A percentile compares a stretch with the other conserved stretches of the same genome.
These are phyloP conservation scores for Masnerella sp. DNA, from an alignment of 2,888 invertebrate genomes.

Conservation along the genomic window DNA sequence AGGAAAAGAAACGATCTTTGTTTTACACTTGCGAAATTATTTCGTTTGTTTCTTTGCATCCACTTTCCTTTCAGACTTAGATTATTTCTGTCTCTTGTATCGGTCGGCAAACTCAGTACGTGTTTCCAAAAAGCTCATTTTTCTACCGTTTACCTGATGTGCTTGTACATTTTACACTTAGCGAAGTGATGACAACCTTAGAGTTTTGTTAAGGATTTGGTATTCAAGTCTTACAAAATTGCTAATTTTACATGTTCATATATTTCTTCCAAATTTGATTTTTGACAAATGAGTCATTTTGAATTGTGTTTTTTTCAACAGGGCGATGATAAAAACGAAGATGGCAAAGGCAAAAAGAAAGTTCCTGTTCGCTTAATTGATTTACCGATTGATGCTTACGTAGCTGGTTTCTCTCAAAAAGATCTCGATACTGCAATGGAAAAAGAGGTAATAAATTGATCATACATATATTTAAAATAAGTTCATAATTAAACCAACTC, in stretches of 20 bases:
- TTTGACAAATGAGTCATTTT: too few species aligned
- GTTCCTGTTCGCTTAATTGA: constrained; percentile 89
- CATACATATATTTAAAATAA: too few species aligned
- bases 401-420: constrained; percentile 84
- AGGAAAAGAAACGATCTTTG: constrained; percentile 71
- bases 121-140: too few species aligned
- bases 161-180: constrained; percentile 6
- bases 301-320: constrained; percentile 62
- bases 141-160: constrained; percentile 9
- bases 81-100: not conserved
- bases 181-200: not conserved
- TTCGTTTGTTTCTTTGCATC: constrained; percentile 19
- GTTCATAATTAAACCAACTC: too few species aligned
- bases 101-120: too few species aligned
- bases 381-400: constrained; percentile 88
- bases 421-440: constrained; percentile 88
- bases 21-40: constrained; percentile 51
- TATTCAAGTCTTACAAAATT: too few species aligned
- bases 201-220: too few species aligned
- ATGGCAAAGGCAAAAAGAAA: constrained; percentile 85
- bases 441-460: constrained; percentile 83
- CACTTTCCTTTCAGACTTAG: not conserved
- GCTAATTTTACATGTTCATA: too few species aligned
- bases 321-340: constrained; percentile 79
- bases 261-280: too few species aligned